Base-by-base conservation (phyloP, 2,113 vertebrate genomes). In the Caretta caretta region DNA sequence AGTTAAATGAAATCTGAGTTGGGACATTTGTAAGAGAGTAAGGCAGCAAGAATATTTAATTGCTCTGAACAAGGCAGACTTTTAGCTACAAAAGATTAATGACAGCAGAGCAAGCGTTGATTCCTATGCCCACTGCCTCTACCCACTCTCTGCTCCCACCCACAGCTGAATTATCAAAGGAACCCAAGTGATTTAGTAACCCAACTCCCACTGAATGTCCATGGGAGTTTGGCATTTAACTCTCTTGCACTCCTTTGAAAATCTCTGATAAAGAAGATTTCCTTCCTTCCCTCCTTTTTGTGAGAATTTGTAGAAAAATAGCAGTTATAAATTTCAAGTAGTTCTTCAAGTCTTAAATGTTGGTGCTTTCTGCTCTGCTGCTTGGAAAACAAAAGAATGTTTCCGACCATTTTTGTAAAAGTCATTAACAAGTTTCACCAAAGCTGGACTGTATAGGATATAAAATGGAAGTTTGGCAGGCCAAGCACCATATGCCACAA, bases 401-500 rank as follows among this genome's bases (percentile, higher is more conserved):
- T 4, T 38, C 10, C 10, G 27, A 31, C 17, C 72, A 2, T 4
- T 53, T 86, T 88, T 38, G 38, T 19, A 9, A 17, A 35, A 35
- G 31, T 8, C 6, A 2, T 35, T 38, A 1, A 72, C 81, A 42
- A 31, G 49, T 42, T 38, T 1, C 1, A 0, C 5, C 48, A 50
- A 7, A 25, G 81, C 24, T 17, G 76, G 69, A 16, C 49, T 46
- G 2, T 7, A 13, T 22, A 14, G 13, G n/a, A 4, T 29, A 1
- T 2, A 5, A 90, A 25, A 1, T 5, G 11, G 2, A 0, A 1
- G 24, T 31, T 50, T 72, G 75, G 51, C 10, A n/a, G 59, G 69
- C 38, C 22, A 38, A 51, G 25, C 29, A 1, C 5, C 0, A 1
- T 19, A 49, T 59, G 57, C 17, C 50, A 1, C 14, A 1, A 2